These are phyloP conservation scores for Lepidurus apus DNA, from an alignment of 1,140 invertebrate species.

Conservation along the genomic window DNA sequence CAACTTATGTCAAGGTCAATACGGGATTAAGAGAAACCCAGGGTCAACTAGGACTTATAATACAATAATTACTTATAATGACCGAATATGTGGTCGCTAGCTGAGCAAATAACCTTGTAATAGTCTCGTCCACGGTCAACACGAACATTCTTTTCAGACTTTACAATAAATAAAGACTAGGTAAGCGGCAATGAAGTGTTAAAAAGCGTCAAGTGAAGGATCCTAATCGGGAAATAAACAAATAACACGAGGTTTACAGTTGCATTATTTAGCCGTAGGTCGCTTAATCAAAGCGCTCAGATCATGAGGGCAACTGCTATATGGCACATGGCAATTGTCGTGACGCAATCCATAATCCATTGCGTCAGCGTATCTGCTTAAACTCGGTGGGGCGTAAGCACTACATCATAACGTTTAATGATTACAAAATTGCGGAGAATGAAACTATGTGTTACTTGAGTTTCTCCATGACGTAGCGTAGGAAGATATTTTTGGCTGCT, in stretches of 20 bases:
- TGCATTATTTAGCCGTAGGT: neutral
- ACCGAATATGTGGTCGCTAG: neutral
- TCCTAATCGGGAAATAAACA: neutral
- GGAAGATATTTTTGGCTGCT: neutral
- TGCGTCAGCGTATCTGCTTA: neutral
- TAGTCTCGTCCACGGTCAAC: neutral
- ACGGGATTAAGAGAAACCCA: neutral
- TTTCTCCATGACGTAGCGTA: neutral
- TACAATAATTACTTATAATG: too few species aligned
- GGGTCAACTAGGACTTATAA: neutral
- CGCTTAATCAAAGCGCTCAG: neutral
- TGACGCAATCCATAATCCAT: neutral
- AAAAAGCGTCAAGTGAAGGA: neutral
- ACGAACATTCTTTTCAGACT: neutral
- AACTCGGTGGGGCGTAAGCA: conserved; percentile 2
- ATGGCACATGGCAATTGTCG: neutral
- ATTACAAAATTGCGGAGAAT: neutral
- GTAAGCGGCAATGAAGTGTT: neutral
- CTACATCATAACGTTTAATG: neutral
- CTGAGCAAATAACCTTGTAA: neutral
- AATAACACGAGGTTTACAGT: neutral
- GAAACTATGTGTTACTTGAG: neutral
- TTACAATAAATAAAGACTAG: conserved; percentile 7
- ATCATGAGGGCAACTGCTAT: neutral
- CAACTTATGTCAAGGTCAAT: conserved; percentile 11